phyloP scores from a whole-genome alignment of 2,113 vertebrate species.

The Paramormyrops kingsleyae region DNA sequence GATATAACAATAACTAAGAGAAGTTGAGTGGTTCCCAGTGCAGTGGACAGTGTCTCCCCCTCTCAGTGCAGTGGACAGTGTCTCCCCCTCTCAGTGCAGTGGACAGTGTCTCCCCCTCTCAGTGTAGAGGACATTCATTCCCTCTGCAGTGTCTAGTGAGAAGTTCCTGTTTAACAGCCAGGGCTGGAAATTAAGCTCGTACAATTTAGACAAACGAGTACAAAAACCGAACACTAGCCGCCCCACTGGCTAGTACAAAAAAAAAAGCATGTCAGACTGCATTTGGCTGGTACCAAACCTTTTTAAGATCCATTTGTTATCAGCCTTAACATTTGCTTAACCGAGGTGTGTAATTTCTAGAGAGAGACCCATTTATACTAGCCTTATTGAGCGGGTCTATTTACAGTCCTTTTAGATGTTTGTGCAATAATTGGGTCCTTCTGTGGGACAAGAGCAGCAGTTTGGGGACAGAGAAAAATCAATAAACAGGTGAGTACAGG shows the following conservation, averaged over 20 bases:
- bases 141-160: not conserved
- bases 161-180: not conserved
- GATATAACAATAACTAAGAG: not conserved
- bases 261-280: not conserved
- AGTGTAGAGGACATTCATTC: not conserved
- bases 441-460: not conserved
- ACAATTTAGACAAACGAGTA: not conserved
- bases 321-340: not conserved
- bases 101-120: not conserved
- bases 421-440: not conserved
- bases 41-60: not conserved
- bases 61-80: not conserved
- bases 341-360: not conserved
- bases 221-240: not conserved
- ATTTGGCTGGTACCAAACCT: not conserved
- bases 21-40: not conserved
- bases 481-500: not conserved
- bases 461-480: not conserved
- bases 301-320: not conserved
- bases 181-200: too few species aligned
- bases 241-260: not conserved
- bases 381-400: not conserved
- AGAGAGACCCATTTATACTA: not conserved
- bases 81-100: too few species aligned
- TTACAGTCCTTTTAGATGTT: not conserved